Conservation (phyloP, 2,888 invertebrate genomes). For the Melinaea marsaeus region DNA sequence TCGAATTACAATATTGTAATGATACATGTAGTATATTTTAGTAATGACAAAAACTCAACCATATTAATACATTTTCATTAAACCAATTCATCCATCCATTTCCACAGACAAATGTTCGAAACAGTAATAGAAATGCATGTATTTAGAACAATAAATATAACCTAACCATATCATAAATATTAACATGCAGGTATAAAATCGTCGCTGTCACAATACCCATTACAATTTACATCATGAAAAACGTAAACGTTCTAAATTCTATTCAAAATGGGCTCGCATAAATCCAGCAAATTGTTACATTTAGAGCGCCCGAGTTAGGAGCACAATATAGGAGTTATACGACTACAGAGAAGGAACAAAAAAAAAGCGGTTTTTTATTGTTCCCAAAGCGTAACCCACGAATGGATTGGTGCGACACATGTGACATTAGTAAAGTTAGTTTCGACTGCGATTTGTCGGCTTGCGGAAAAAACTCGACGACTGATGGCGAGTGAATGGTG, state of each 20-base stretch:
- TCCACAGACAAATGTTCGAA: background rate
- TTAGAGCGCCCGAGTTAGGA: conserved; percentile 9
- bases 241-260: conserved; percentile 8
- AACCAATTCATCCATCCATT: background rate
- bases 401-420: conserved; percentile 27
- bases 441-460: conserved; percentile 30
- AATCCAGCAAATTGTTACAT: conserved; percentile 14
- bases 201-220: conserved; percentile 12
- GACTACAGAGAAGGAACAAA: conserved; percentile 4
- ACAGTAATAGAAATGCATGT: background rate
- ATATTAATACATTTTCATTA: background rate
- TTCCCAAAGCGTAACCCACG: conserved; percentile 19
- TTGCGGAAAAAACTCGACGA: conserved; percentile 26
- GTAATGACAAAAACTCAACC: no score
- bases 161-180: background rate
- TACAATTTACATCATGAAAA: conserved; percentile 15
- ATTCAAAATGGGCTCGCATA: conserved; percentile 10
- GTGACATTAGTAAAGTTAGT: conserved; percentile 32
- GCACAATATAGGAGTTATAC: conserved; percentile 8
- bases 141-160: conserved; percentile 6
- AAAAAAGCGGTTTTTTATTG: conserved; percentile 20
- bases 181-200: conserved; percentile 10
- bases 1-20: no score
- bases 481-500: conserved; percentile 22
- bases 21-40: no score